phyloP scores from a whole-genome alignment of 2,797 vertebrate genomes.

The Gymnodraco acuticeps region DNA sequence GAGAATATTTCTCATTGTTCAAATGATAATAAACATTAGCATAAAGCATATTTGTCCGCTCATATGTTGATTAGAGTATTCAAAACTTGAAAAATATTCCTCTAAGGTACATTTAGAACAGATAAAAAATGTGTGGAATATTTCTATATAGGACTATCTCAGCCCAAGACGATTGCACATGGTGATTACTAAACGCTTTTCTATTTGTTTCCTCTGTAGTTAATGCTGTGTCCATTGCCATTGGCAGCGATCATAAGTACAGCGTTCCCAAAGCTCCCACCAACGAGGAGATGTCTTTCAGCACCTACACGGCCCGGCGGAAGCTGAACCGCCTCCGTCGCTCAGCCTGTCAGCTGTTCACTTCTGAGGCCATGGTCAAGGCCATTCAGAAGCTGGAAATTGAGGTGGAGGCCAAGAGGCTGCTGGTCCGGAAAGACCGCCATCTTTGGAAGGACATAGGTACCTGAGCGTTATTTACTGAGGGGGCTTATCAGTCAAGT shows the following conservation, averaged over 20 bases:
- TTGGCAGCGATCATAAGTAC: conserved; percentile 86
- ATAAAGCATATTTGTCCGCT: too few species aligned
- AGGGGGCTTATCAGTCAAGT: too few species aligned
- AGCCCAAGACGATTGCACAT: too few species aligned
- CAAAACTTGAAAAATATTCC: too few species aligned
- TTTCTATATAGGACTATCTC: background rate
- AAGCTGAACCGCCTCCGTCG: conserved; percentile 91
- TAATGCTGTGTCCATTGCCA: conserved; percentile 86
- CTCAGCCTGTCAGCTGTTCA: conserved; percentile 90
- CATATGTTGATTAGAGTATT: too few species aligned
- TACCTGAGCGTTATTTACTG: conserved; percentile 56
- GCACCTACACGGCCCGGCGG: conserved; percentile 90
- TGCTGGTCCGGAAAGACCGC: conserved; percentile 92
- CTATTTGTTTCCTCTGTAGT: conserved; percentile 74
- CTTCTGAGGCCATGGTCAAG: conserved; percentile 88
- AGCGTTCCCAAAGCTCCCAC: conserved; percentile 92
- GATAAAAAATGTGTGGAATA: too few species aligned
- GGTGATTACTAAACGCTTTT: background rate
- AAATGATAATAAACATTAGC: too few species aligned
- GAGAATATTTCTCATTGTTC: too few species aligned
- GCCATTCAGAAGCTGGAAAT: conserved; percentile 92
- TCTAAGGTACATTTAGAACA: too few species aligned
- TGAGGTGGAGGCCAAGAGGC: conserved; percentile 90
- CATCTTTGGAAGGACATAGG: conserved; percentile 98
- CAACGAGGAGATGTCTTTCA: conserved; percentile 94